Evolutionary conservation across 2,888 invertebrate genomes (phyloP).

Genomic region (Nematopogon swammerdamellus): DNA sequence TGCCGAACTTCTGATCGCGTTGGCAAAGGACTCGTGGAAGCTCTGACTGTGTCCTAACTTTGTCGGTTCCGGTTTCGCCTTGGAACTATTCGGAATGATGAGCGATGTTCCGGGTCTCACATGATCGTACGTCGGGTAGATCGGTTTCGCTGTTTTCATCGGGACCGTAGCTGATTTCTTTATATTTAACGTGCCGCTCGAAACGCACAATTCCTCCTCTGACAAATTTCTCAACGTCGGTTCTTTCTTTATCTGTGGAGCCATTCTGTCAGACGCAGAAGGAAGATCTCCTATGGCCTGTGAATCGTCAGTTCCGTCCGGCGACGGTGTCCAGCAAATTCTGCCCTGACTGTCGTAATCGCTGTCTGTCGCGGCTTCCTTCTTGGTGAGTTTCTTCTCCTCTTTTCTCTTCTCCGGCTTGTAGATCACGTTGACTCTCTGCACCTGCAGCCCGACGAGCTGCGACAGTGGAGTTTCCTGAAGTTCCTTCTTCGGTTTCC

Average conservation of each 20-base stretch:
- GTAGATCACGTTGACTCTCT: neutral
- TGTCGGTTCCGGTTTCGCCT: too few species aligned
- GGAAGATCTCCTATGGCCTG: too few species aligned
- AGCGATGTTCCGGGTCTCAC: too few species aligned
- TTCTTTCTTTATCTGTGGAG: too few species aligned
- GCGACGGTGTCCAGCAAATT: too few species aligned
- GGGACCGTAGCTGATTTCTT: too few species aligned
- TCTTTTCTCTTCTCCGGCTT: conserved; percentile 5
- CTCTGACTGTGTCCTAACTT: neutral
- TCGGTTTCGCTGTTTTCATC: too few species aligned
- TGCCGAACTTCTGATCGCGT: neutral
- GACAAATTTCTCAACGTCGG: conserved; percentile 17
- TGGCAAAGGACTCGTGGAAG: neutral
- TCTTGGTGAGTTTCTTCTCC: conserved; percentile 2
- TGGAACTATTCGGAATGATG: too few species aligned
- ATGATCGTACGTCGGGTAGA: too few species aligned
- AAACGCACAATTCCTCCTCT: too few species aligned
- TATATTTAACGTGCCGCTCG: too few species aligned
- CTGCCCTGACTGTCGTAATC: conserved; percentile 33
- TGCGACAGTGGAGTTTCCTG: neutral
- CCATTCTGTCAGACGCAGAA: too few species aligned
- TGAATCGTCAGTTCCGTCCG: conserved; percentile 5
- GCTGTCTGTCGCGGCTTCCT: conserved; percentile 19
- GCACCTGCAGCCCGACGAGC: neutral
- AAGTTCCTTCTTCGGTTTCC: conserved; percentile 5